phyloP scores from a whole-genome alignment of 2,113 vertebrate species.

The Myrmophylax atrothorax region DNA sequence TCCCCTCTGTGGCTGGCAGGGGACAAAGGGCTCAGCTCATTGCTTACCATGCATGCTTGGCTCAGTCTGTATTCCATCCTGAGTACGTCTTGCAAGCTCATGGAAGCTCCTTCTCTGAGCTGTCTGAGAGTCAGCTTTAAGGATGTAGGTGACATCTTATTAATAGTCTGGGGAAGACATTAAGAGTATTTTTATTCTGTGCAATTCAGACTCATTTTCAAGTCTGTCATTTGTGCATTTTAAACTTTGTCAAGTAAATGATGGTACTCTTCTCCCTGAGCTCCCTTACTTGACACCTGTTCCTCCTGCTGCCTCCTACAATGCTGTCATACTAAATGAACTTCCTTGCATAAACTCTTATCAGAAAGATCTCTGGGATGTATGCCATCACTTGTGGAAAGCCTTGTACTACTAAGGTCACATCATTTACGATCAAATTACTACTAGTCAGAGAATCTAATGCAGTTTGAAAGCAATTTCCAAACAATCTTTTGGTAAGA shows the following conservation, averaged over 20 bases:
- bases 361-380: neutral
- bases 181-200: neutral
- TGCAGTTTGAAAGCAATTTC: neutral
- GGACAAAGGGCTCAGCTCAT: neutral
- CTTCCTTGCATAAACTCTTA: neutral
- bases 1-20: neutral
- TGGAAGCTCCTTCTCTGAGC: conserved; percentile 80
- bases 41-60: conserved; percentile 91
- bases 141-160: conserved; percentile 93
- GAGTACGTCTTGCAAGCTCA: conserved; percentile 87
- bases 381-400: neutral
- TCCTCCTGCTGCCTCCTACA: neutral
- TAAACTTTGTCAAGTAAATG: neutral
- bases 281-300: neutral
- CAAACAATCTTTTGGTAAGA: neutral
- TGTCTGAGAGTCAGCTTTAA: conserved; percentile 90
- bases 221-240: neutral
- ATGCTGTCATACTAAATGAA: neutral
- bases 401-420: neutral
- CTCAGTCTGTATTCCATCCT: conserved; percentile 92
- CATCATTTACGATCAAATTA: neutral
- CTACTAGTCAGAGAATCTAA: neutral
- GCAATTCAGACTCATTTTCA: neutral
- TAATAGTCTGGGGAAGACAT: conserved; percentile 76
- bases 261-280: neutral